A percentile compares a stretch with the other conserved stretches of the same genome.
Conservation (phyloP, 2,113 vertebrate species). For the Megaceryle maxima region DNA sequence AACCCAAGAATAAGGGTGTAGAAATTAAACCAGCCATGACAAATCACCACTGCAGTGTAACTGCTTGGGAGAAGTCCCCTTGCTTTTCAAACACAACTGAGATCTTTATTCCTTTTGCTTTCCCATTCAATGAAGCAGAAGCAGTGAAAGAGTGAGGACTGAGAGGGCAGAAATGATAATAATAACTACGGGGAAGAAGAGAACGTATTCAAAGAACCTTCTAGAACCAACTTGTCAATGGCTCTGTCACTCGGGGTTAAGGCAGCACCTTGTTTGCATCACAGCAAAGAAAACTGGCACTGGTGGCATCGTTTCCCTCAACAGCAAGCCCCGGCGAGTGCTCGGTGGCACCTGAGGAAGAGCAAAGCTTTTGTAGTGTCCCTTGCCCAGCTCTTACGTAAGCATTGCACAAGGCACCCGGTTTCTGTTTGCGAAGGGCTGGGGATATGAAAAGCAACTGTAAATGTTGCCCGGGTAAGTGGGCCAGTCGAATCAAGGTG, state of each 20-base stretch:
- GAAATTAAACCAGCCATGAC: background rate
- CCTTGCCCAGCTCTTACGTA: background rate
- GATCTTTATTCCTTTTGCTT: background rate
- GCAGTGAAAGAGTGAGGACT: background rate
- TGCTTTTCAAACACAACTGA: background rate
- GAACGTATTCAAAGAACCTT: fast-evolving
- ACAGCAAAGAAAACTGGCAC: background rate
- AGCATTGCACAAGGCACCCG: background rate
- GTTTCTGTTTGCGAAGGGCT: background rate
- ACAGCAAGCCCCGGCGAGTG: background rate
- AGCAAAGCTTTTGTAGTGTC: background rate
- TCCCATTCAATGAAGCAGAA: background rate
- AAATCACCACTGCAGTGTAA: background rate
- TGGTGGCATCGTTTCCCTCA: background rate
- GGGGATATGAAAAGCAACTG: background rate
- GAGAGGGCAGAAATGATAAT: background rate
- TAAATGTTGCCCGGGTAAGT: slow-evolving; percentile 30
- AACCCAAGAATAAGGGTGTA: background rate
- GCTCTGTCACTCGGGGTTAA: background rate
- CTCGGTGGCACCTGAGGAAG: background rate
- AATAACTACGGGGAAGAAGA: background rate
- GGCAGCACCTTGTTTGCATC: background rate
- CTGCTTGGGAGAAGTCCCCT: background rate
- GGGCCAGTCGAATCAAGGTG: slow-evolving; percentile 31
- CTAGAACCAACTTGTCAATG: background rate